Evolutionary conservation across 2,888 invertebrate genomes (phyloP), one percentile per base, ranked within the genome.

Genomic region (Parnassius orleans): DNA sequence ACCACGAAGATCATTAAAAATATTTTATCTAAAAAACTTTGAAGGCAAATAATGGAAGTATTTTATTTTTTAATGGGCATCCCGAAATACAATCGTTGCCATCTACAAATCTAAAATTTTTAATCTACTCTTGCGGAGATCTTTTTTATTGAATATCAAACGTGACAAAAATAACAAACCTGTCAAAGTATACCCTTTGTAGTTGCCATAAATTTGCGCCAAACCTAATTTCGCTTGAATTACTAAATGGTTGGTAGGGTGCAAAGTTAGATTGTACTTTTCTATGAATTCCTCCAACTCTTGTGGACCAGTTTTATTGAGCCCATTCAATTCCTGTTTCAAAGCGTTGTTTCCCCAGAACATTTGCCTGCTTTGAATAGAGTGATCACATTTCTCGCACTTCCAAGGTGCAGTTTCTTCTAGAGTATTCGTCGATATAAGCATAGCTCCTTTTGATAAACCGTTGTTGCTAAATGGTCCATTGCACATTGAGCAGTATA

Each of bases 151-250:
- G 7, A 7, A 33, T 33, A 33, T 24, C 7, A 33, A 33, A 33
- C 1, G 19, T 19, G 33, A 33, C 5, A 33, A 33, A 42, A 53
- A 51, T 42, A 10, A 24, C 12, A n/a, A 80, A 94, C 94, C 94
- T 75, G 90, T 73, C 69, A 93, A 82, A 44, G 75, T 74, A 72
- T 91, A 94, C 69, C 93, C 94, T 62, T 92, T 87, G 9, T 86
- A 82, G 78, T 93, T 93, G 64, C 95, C 95, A 75, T 95, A 95
- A 67, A 95, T 90, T 78, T 95, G 95, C 55, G 93, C 88, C 46
- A 96, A 82, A 3, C 94, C 94, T 75, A 95, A 93, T 76, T 95
- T 95, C 1, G 94, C 93, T 76, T 95, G 93, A 15, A 95, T 79
- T 0, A 95, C 87, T 69, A 95, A 93, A 72, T 93, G 94, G 72